Evolutionary conservation across 2,113 vertebrate genomes (phyloP).

Genomic region (Podiceps cristatus): DNA sequence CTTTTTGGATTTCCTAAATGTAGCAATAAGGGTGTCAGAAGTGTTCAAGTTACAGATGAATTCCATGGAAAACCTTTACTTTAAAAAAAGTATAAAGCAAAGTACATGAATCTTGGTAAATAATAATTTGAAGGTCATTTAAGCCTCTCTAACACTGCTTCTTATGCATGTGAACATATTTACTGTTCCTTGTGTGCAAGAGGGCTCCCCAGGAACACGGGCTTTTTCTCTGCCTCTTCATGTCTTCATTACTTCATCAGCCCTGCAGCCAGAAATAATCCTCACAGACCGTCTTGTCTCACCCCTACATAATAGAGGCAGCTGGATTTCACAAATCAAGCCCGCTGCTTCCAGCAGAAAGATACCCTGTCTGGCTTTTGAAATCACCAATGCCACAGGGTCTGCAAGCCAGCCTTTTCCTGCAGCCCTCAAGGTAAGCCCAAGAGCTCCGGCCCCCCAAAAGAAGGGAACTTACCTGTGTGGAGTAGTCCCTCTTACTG

Average conservation of each 20-base stretch:
- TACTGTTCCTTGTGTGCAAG: not conserved
- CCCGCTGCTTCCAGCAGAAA: not conserved
- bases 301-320: not conserved
- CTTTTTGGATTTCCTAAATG: not conserved
- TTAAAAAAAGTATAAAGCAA: not conserved
- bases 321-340: not conserved
- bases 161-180: not conserved
- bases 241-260: not conserved
- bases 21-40: not conserved
- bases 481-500: not conserved
- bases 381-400: not conserved
- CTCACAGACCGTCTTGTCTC: not conserved
- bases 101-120: not conserved
- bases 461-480: not conserved
- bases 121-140: not conserved
- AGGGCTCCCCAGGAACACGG: not conserved
- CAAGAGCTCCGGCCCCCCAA: not conserved
- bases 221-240: not conserved
- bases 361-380: not conserved
- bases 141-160: not conserved
- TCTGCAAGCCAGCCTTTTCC: not conserved
- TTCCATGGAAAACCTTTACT: not conserved
- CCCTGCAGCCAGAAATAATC: not conserved
- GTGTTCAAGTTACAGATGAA: not conserved
- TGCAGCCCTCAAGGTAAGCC: not conserved